Conservation (phyloP, 2,888 invertebrate genomes). For the Anoplius nigerrimus region DNA sequence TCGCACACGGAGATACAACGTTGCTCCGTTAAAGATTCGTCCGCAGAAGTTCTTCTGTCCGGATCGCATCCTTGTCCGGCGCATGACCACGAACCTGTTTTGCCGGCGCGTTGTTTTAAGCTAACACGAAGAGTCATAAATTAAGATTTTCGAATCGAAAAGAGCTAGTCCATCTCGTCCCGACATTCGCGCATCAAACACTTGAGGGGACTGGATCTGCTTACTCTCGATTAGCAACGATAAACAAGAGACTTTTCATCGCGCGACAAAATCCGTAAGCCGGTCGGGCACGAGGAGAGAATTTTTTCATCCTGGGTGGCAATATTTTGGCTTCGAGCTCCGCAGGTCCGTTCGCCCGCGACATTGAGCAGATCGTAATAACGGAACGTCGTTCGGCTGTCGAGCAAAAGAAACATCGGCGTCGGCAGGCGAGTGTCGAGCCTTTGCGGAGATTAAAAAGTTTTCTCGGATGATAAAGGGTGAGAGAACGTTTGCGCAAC, state of each 20-base stretch:
- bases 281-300: not conserved
- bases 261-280: not conserved
- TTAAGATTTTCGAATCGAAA: slow-evolving; percentile 25
- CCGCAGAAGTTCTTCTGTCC: slow-evolving; percentile 11
- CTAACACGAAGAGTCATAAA: slow-evolving; percentile 1
- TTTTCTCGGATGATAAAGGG: slow-evolving; percentile 20
- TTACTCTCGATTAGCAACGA: slow-evolving; percentile 3
- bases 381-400: slow-evolving; percentile 2
- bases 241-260: not conserved
- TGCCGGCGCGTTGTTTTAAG: slow-evolving; percentile 16
- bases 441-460: not conserved
- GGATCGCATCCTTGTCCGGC: not conserved
- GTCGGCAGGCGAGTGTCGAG: not conserved
- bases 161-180: slow-evolving; percentile 36
- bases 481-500: slow-evolving; percentile 18
- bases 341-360: not conserved
- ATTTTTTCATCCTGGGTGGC: not conserved
- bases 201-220: slow-evolving; percentile 3
- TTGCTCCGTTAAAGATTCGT: not conserved
- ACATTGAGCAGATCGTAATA: slow-evolving; percentile 7
- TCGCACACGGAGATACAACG: not conserved
- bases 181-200: slow-evolving; percentile 16
- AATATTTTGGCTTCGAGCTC: not conserved
- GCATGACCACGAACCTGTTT: slow-evolving; percentile 20
- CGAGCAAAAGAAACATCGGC: not conserved